Evolutionary conservation across 2,888 invertebrate species (phyloP).

Genomic region (Synergus itoensis): DNA sequence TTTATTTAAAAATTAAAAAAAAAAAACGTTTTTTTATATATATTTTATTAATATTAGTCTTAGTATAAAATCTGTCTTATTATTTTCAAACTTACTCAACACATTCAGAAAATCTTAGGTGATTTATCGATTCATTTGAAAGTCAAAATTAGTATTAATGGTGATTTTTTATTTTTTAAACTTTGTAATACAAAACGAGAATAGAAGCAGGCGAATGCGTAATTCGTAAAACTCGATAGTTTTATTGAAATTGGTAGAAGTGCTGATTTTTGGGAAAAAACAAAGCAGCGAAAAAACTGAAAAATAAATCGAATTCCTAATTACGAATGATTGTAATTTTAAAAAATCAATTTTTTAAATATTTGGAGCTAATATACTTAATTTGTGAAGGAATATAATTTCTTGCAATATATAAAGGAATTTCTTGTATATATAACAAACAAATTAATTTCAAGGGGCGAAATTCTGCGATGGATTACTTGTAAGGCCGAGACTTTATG

Average conservation of each 20-base stretch:
- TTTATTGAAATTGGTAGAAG: background rate
- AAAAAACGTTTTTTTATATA: background rate
- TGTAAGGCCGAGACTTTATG: constrained; percentile 35
- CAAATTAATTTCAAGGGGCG: constrained; percentile 29
- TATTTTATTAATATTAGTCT: background rate
- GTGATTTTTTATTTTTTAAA: background rate
- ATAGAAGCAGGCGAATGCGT: background rate
- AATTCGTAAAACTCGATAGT: background rate
- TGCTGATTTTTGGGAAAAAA: background rate
- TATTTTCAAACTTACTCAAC: background rate
- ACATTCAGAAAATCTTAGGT: constrained; percentile 1
- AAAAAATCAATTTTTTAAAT: background rate
- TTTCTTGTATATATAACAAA: constrained; percentile 16
- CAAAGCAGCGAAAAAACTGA: constrained; percentile 12
- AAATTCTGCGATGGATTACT: constrained; percentile 31
- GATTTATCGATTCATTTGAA: background rate
- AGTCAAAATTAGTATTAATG: constrained; percentile 8
- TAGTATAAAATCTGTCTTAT: background rate
- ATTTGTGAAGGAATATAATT: constrained; percentile 34
- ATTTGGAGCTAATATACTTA: background rate
- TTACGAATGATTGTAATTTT: constrained; percentile 29
- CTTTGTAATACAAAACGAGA: constrained; percentile 17
- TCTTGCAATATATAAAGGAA: too few relatives aligned
- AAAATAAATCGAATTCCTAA: background rate
- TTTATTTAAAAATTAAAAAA: background rate